phyloP scores from a whole-genome alignment of 2,113 vertebrate species.

The Alethe diademata region DNA sequence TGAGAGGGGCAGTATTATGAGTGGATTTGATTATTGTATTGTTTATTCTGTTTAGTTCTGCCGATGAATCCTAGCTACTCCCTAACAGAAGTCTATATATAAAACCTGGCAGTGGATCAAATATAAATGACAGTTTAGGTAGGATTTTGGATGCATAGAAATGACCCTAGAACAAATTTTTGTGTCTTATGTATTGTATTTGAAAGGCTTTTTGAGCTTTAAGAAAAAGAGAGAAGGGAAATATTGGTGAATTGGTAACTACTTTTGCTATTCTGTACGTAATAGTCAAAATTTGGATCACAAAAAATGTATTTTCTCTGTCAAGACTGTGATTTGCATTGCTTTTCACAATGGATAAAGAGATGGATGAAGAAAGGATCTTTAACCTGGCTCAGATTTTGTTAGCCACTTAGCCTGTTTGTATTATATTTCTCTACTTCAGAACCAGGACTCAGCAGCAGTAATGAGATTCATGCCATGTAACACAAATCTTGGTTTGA shows the following conservation, averaged over 20 bases:
- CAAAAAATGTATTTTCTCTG: background rate
- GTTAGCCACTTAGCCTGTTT: background rate
- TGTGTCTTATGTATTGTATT: background rate
- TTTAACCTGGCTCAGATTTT: background rate
- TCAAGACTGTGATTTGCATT: background rate
- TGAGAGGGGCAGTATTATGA: background rate
- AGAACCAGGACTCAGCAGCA: background rate
- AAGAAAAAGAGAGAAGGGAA: background rate
- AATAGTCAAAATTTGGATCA: background rate
- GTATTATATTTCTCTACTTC: background rate
- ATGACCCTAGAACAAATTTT: background rate
- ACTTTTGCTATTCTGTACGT: background rate
- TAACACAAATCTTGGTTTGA: background rate
- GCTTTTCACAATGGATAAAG: background rate
- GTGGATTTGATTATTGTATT: background rate
- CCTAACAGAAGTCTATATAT: background rate
- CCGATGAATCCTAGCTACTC: background rate
- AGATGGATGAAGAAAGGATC: background rate
- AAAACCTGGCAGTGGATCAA: background rate
- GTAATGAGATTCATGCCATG: background rate
- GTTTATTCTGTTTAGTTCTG: background rate
- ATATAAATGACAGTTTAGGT: background rate
- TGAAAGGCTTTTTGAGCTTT: background rate
- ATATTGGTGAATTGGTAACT: background rate
- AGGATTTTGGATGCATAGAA: background rate